Conservation (phyloP, 2,797 vertebrate species). For the Astyanax mexicanus region DNA sequence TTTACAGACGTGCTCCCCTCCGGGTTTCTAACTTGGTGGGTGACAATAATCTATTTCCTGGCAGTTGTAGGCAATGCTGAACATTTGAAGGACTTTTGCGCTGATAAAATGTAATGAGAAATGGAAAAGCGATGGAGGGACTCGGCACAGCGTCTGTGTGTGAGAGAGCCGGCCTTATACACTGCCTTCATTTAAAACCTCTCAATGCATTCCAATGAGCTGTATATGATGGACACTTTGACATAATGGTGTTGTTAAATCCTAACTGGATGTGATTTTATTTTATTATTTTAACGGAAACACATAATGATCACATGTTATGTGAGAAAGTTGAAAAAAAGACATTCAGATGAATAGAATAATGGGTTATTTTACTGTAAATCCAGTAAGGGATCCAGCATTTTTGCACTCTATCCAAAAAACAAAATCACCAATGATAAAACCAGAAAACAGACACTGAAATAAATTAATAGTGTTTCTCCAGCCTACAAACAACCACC, state of each 20-base stretch:
- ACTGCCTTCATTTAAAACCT: neutral
- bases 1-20: neutral
- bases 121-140: conserved; percentile 5
- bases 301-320: too few species aligned
- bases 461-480: too few species aligned
- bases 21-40: conserved; percentile 9
- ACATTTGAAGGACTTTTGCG: conserved; percentile 11
- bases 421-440: too few species aligned
- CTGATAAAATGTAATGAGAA: conserved; percentile 15
- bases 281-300: neutral
- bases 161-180: neutral
- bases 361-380: neutral
- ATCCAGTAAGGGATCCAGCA: neutral
- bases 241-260: neutral
- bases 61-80: conserved; percentile 12
- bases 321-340: neutral
- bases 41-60: conserved; percentile 18
- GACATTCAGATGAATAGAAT: too few species aligned
- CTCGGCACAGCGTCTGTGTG: neutral
- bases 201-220: neutral
- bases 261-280: neutral
- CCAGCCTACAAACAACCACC: too few species aligned
- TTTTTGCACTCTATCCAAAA: neutral
- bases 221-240: neutral
- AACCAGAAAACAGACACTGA: too few species aligned